Base-by-base conservation (phyloP, 2,888 invertebrate genomes). In the Acronicta leporina region DNA sequence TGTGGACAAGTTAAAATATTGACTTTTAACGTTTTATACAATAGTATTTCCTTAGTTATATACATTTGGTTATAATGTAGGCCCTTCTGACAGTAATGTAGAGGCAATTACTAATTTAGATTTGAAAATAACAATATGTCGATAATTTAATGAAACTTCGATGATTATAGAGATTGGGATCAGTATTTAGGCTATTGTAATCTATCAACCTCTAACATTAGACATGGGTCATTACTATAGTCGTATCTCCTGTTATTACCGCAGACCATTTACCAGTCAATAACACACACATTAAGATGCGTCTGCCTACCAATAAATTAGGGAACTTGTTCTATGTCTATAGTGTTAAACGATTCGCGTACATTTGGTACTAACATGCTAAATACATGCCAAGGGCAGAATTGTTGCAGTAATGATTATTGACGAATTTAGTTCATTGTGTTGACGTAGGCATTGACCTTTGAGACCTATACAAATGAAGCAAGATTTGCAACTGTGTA, bases 311-410 rank as follows among this genome's bases (percentile, higher is more conserved):
- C 46, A 65, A 69, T 74, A 69, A 61, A 73, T 74, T 64, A 73
- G 30, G 40, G n/a, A 51, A 50, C 70, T 69, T 30, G 54, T 58
- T 60, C n/a, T 33, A 38, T 8, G 33, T 40, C 35, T 2, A 38
- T 55, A 59, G 55, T 44, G 55, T 35, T 61, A 60, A 68, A 61
- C 46, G 44, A 60, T 73, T 48, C 68, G 54, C 43, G 44, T 30
- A 61, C 68, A 38, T n/a, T 13, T 5, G n/a, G 45, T 48, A 55
- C 54, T 20, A 42, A 52, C 55, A 55, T 67, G 48, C 60, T 14
- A 68, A 72, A 72, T 56, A 56, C 43, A n/a, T 45, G 41, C 50
- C 79, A 77, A 77, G 77, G 77, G 65, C 60, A 42, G 15, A 67
- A 57, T 52, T 50, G 49, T 74, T 68, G 77, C 65, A 65, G 49